Base-by-base conservation (phyloP, 2,888 invertebrate species). In the Pedicia rivosa region DNA sequence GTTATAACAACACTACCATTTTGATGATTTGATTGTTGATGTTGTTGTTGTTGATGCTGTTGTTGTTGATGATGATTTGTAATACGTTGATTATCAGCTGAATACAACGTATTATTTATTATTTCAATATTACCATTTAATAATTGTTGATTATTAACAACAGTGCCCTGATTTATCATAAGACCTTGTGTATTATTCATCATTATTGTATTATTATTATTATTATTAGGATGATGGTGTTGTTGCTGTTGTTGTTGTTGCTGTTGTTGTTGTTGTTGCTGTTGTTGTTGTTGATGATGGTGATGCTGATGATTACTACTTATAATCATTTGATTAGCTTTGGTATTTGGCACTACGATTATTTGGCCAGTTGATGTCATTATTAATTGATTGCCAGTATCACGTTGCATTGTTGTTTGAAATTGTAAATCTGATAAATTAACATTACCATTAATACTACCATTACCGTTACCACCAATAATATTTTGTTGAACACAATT, bases 311-410 rank as follows among this genome's bases (percentile, higher is more conserved):
- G 44, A 36, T 37, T 40, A 29, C 37, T 42, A 24, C 39, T 43
- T 22, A 44, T 48, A 26, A 48, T 48, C 46, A 43, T 50, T 46
- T 53, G 53, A 8, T 41, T 43, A 7, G 42, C 22, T 15, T 35
- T 27, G 13, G 40, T 45, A 17, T 39, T 44, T 16, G 59, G 60
- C 48, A 61, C 56, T 14, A 62, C 57, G 38, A 62, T 52, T 20
- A 62, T 45, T 40, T 62, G 62, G 3, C 62, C 62, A 3, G 56
- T 55, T 2, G 62, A 59, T 13, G 62, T 62, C 61, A 62, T 62
- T 19, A 62, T 57, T 29, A 62, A 48, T 41, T 62, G 62, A 27
- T 50, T 54, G 19, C 51, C 51, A 30, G 43, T 44, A 31, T 48
- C 46, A 4, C 50, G 49, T 4, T 47, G 45, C 3, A 50, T 42